Conservation (phyloP, 2,797 vertebrate genomes). For the Rhabdophis nuchalis region DNA sequence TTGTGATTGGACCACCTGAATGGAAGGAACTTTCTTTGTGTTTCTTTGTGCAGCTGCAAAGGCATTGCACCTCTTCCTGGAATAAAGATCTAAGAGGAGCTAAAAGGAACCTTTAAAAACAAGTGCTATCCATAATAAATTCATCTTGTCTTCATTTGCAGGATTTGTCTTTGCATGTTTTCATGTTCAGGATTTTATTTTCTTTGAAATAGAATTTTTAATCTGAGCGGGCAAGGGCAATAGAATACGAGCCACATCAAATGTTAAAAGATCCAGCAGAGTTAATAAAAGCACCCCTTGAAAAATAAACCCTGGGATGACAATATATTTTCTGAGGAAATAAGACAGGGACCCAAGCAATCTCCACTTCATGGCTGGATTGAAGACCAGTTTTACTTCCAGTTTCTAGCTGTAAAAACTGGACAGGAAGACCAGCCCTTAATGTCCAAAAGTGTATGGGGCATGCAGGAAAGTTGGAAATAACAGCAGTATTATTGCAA, state of each 20-base stretch:
- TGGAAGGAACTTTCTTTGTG: not conserved
- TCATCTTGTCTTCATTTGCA: not conserved
- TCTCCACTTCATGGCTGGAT: too few relatives aligned
- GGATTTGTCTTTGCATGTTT: not conserved
- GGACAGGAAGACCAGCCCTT: not conserved
- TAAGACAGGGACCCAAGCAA: not conserved
- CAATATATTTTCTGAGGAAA: not conserved
- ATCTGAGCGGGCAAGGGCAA: not conserved
- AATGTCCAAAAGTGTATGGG: not conserved
- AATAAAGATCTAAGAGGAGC: not conserved
- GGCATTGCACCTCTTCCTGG: not conserved
- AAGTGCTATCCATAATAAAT: not conserved
- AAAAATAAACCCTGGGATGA: not conserved
- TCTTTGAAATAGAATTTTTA: not conserved
- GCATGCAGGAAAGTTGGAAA: not conserved
- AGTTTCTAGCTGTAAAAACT: not conserved
- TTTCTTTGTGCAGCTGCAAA: not conserved
- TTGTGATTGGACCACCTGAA: not conserved
- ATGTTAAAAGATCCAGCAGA: not conserved
- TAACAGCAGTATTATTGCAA: not conserved
- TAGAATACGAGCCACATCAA: not conserved
- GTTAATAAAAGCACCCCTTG: not conserved
- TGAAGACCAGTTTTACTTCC: not conserved
- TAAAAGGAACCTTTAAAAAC: not conserved
- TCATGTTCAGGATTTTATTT: not conserved